Evolutionary conservation across 2,888 invertebrate species (phyloP).

Genomic region (Idaea dimidiata): DNA sequence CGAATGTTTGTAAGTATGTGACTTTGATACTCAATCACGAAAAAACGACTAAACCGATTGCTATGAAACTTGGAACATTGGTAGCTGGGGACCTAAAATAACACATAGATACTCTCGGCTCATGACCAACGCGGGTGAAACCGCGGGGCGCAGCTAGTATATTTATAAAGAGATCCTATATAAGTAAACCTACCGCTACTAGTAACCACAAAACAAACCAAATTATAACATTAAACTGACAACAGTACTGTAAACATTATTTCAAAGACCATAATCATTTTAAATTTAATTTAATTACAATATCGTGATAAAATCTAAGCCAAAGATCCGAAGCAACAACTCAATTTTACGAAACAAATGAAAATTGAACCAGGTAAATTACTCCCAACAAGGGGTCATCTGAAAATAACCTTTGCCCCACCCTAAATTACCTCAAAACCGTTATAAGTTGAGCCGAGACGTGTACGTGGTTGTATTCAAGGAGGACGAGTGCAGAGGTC

Average conservation of each 20-base stretch:
- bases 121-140: no score
- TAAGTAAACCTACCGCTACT: no score
- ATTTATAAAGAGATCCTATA: no score
- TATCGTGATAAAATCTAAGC: neutral
- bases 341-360: conserved; percentile 13
- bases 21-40: no score
- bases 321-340: conserved; percentile 5
- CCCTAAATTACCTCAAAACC: conserved; percentile 35
- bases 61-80: no score
- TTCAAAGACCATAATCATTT: neutral
- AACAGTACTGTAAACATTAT: neutral
- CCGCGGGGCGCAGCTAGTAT: no score
- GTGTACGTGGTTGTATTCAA: conserved; percentile 27
- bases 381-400: conserved; percentile 33
- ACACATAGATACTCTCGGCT: no score
- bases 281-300: neutral
- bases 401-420: conserved; percentile 28
- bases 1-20: no score
- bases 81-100: no score
- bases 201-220: neutral
- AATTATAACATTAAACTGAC: neutral
- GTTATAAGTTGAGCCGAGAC: conserved; percentile 27
- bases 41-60: no score
- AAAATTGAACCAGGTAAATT: conserved; percentile 24
- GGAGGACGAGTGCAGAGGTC: conserved; percentile 31